Conservation (phyloP, 2,113 vertebrate species). For the Casuarius casuarius region DNA sequence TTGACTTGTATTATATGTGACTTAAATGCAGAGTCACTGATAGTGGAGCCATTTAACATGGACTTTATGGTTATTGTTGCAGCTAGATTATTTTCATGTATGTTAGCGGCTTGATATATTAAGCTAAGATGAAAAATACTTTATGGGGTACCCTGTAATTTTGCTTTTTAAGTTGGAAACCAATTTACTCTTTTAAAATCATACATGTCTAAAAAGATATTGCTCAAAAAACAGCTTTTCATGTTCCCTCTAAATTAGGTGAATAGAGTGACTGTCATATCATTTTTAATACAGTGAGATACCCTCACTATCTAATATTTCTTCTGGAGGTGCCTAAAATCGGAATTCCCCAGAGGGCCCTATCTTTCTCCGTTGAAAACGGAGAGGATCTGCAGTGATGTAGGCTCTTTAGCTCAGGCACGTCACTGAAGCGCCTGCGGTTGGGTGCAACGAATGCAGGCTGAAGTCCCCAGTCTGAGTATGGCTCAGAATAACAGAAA, state of each 20-base stretch:
- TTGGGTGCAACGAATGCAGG: background rate
- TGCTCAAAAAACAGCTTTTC: background rate
- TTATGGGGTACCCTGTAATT: background rate
- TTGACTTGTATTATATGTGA: background rate
- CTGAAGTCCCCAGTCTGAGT: background rate
- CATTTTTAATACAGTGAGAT: background rate
- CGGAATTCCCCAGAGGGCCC: background rate
- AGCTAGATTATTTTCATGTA: background rate
- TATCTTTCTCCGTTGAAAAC: background rate
- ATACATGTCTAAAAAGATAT: background rate
- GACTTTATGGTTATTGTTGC: background rate
- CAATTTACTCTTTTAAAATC: background rate
- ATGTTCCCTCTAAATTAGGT: background rate
- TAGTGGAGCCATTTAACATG: background rate
- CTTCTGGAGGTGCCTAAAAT: background rate
- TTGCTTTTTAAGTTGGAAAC: background rate
- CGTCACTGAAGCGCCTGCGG: background rate
- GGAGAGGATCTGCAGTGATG: background rate
- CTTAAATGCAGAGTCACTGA: background rate
- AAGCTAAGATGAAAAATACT: background rate
- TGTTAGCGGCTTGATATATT: background rate
- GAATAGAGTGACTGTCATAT: background rate
- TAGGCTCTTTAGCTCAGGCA: background rate
- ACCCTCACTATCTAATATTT: background rate
- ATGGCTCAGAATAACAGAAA: background rate